These are phyloP conservation scores for Amazona guildingii DNA, from an alignment of 2,113 vertebrate genomes.

Conservation along the genomic window DNA sequence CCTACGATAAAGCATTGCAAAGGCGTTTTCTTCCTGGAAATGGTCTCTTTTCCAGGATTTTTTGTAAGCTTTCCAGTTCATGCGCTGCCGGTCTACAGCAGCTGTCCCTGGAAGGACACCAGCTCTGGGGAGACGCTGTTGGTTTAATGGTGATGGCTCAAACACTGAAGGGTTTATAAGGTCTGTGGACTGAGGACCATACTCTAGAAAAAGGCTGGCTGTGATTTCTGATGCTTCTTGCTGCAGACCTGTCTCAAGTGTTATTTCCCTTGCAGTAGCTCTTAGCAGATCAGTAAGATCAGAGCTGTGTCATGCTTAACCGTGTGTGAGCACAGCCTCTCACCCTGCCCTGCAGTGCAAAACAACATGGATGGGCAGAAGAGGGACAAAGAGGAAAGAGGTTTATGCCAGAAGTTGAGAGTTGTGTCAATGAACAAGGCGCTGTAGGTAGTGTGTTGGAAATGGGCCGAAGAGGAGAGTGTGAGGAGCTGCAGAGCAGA, in stretches of 20 bases:
- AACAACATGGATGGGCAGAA: background rate
- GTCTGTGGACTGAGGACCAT: background rate
- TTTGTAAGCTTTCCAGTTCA: background rate
- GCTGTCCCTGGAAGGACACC: background rate
- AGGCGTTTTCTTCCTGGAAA: slow-evolving; percentile 35
- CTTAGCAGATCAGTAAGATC: background rate
- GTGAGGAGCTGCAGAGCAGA: background rate
- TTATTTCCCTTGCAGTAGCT: background rate
- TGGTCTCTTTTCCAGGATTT: background rate
- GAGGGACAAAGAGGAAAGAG: background rate
- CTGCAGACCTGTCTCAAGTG: background rate
- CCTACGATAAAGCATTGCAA: background rate
- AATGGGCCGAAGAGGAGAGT: background rate
- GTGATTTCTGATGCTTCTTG: background rate
- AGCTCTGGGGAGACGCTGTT: background rate
- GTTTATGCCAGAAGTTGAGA: background rate
- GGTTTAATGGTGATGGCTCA: background rate
- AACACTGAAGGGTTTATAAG: background rate
- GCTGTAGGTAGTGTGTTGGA: background rate
- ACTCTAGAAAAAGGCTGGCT: background rate
- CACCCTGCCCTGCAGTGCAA: background rate
- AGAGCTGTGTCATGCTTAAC: background rate
- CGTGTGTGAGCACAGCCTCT: background rate
- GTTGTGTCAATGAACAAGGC: accelerated
- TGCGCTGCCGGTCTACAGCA: background rate